These are phyloP conservation scores for Drosophila grimshawi DNA, from an alignment of 1,140 invertebrate species.

Conservation along the genomic window DNA sequence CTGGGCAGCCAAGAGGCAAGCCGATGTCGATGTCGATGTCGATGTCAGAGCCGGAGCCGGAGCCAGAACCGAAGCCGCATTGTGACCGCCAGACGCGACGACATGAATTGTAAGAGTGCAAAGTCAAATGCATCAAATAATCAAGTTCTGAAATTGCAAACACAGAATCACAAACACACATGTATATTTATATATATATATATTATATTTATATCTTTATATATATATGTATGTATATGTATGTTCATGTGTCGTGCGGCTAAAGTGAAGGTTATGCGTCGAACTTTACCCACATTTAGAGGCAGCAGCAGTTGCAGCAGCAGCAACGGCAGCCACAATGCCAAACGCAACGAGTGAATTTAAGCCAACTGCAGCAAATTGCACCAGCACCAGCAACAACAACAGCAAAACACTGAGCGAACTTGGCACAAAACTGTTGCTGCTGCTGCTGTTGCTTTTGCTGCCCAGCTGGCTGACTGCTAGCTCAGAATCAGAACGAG, in stretches of 20 bases:
- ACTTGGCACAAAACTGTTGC: constrained; percentile 72
- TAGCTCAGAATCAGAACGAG: constrained; percentile 66
- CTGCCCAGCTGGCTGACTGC: constrained; percentile 19
- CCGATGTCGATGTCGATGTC: constrained; percentile 10
- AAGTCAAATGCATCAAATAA: constrained; percentile 73
- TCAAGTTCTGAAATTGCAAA: constrained; percentile 51
- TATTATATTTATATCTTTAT: constrained; percentile 26
- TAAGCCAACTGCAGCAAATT: constrained; percentile 56
- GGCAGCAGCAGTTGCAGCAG: constrained; percentile 28
- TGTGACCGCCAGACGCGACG: constrained; percentile 72
- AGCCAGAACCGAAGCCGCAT: constrained; percentile 16
- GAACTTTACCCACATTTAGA: constrained; percentile 82
- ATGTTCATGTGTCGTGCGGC: constrained; percentile 47
- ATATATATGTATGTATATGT: constrained; percentile 4
- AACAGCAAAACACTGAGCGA: constrained; percentile 50
- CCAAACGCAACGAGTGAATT: constrained; percentile 56
- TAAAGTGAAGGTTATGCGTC: constrained; percentile 75
- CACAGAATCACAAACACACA: constrained; percentile 19
- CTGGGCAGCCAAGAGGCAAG: constrained; percentile 40
- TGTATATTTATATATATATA: constrained; percentile 20
- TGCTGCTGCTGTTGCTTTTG: constrained; percentile 9
- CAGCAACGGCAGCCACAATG: constrained; percentile 51
- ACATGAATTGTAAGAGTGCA: constrained; percentile 76
- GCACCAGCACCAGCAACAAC: constrained; percentile 32
- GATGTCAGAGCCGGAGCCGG: constrained; percentile 1